A percentile compares a stretch with the other conserved stretches of the same genome.
These are phyloP conservation scores for Pachypsylla venusta DNA, from an alignment of 1,140 invertebrate species.

Conservation along the genomic window DNA sequence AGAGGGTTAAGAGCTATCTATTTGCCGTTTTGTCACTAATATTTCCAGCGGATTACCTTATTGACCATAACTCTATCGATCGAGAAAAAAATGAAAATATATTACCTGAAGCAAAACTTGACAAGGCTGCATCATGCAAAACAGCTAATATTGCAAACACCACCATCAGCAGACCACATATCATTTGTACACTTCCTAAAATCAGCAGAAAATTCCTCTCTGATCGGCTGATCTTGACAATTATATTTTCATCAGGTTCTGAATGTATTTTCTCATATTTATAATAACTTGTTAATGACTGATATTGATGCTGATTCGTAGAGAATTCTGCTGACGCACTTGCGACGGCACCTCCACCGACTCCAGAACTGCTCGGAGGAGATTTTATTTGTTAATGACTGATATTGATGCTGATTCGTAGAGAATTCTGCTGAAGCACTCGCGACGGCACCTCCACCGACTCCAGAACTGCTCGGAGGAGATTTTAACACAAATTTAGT, in stretches of 20 bases:
- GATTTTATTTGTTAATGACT: no score
- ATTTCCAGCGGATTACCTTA: no score
- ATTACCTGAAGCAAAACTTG: slow-evolving; percentile 16
- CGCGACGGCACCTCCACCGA: background rate
- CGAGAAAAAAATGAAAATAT: background rate
- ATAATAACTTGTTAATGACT: no score
- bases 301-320: no score
- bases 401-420: no score
- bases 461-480: background rate
- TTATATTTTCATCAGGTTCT: background rate
- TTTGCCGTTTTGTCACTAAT: no score
- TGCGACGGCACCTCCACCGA: background rate
- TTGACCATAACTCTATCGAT: no score
- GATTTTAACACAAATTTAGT: background rate
- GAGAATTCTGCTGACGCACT: no score
- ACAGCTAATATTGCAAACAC: slow-evolving; percentile 38
- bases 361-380: background rate
- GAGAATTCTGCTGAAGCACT: no score
- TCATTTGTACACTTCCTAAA: slow-evolving; percentile 36
- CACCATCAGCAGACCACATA: slow-evolving; percentile 39
- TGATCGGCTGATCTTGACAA: background rate
- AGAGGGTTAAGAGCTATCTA: no score
- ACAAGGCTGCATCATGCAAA: slow-evolving; percentile 37
- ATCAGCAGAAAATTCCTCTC: slow-evolving; percentile 30
- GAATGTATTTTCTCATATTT: background rate